Conservation (phyloP, 1,140 invertebrate species). For the Leucophenga varia region DNA sequence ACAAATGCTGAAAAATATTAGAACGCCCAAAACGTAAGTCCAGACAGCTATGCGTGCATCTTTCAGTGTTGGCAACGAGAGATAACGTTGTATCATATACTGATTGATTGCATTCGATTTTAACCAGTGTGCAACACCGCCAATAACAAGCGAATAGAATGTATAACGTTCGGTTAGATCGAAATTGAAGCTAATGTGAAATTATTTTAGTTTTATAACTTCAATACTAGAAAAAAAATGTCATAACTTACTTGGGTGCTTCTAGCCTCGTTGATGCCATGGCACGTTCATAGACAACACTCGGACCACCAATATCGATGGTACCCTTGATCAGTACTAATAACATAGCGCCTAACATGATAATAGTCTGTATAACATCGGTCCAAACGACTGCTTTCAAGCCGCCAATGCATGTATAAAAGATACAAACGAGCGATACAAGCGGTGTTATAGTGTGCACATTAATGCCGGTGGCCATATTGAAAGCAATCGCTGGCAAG, state of each 20-base stretch:
- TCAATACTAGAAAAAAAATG: too few relatives aligned
- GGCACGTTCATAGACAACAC: conserved; percentile 67
- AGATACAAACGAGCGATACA: conserved; percentile 84
- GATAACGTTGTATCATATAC: conserved; percentile 73
- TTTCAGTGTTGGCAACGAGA: conserved; percentile 66
- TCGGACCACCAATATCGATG: conserved; percentile 73
- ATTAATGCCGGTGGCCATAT: conserved; percentile 79
- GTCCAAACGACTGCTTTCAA: conserved; percentile 90
- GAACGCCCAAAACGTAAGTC: conserved; percentile 67
- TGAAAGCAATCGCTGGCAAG: conserved; percentile 66
- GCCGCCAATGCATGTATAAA: conserved; percentile 87
- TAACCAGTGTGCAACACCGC: conserved; percentile 75
- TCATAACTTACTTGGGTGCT: conserved; percentile 72
- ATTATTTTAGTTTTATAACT: too few relatives aligned
- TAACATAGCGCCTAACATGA: conserved; percentile 81
- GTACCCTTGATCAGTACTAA: conserved; percentile 77
- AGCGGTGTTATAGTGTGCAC: conserved; percentile 78
- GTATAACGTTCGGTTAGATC: conserved; percentile 73
- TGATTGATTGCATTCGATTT: conserved; percentile 78
- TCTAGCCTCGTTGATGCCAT: conserved; percentile 70
- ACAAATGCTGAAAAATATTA: conserved; percentile 62
- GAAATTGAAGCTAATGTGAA: conserved; percentile 62
- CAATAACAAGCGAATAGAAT: conserved; percentile 71
- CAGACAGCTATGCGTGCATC: conserved; percentile 71
- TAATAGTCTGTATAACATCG: conserved; percentile 79